phyloP scores from a whole-genome alignment of 2,113 vertebrate genomes.

The Mirza zaza region DNA sequence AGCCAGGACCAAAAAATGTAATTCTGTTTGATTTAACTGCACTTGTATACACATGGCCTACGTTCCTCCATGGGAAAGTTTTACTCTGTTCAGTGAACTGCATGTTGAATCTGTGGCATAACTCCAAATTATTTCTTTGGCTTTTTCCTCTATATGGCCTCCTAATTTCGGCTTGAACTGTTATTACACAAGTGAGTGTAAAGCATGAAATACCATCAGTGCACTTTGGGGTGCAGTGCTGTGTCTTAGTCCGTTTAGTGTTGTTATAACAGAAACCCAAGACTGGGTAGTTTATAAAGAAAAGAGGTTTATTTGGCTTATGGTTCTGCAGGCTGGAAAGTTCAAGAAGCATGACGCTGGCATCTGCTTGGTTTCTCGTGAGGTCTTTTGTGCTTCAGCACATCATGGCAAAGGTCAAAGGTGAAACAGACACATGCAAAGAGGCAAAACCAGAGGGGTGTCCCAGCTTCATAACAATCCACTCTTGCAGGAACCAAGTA shows the following conservation, averaged over 20 bases:
- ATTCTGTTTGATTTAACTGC: slow-evolving; percentile 69
- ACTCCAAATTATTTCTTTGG: slow-evolving; percentile 34
- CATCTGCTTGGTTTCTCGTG: not conserved
- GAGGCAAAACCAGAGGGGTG: not conserved
- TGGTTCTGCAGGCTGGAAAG: not conserved
- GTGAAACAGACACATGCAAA: not conserved
- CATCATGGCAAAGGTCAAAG: not conserved
- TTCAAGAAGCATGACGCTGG: not conserved
- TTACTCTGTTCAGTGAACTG: slow-evolving; percentile 14
- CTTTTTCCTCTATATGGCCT: slow-evolving; percentile 11
- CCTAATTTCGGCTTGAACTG: not conserved
- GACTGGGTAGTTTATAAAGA: not conserved
- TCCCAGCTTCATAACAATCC: not conserved
- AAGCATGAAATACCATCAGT: not conserved
- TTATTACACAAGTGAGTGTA: not conserved
- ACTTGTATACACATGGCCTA: slow-evolving; percentile 19
- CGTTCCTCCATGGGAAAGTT: slow-evolving; percentile 20
- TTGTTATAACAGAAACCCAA: not conserved
- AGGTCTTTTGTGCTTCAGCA: not conserved
- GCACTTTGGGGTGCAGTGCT: not conserved
- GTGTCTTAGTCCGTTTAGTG: not conserved
- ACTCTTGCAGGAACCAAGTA: not conserved
- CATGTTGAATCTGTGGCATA: not conserved
- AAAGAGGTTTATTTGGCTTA: not conserved
- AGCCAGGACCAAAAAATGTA: slow-evolving; percentile 40